phyloP scores from a whole-genome alignment of 2,888 invertebrate species.

The Abrostola tripartita region DNA sequence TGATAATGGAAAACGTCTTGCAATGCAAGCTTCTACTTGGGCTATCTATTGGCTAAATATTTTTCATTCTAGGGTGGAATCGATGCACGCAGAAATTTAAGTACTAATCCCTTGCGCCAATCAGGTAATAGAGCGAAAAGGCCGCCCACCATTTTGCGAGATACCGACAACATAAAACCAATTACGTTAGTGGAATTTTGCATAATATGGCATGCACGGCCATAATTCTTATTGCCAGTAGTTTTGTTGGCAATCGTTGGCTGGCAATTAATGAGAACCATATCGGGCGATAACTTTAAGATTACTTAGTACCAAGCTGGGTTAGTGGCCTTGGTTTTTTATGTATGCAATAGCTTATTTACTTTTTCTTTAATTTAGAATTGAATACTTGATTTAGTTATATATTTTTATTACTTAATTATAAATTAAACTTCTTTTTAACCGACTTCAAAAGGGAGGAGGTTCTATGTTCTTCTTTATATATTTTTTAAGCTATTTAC shows the following conservation, averaged over 20 bases:
- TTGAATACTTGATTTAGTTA: no score
- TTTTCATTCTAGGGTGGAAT: background rate
- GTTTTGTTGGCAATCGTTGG: conserved; percentile 29
- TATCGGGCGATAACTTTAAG: conserved; percentile 32
- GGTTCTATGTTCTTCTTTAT: no score
- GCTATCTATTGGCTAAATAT: background rate
- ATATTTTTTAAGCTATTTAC: no score
- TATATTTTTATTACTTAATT: no score
- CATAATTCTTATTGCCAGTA: conserved; percentile 34
- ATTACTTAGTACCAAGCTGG: conserved; percentile 35
- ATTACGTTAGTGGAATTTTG: conserved; percentile 39
- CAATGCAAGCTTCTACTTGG: no score
- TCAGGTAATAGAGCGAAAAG: conserved; percentile 2
- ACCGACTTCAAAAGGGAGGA: no score
- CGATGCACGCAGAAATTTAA: background rate
- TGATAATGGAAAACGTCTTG: no score
- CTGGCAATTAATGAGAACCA: conserved; percentile 35
- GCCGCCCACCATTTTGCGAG: conserved; percentile 9
- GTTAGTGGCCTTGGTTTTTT: background rate
- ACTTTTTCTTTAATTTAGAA: background rate
- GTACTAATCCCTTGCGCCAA: background rate
- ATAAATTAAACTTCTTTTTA: no score
- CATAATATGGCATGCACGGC: conserved; percentile 41
- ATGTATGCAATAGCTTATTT: background rate
- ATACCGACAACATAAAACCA: conserved; percentile 21